Conservation (phyloP, 2,113 vertebrate species). For the Arvicanthis niloticus region DNA sequence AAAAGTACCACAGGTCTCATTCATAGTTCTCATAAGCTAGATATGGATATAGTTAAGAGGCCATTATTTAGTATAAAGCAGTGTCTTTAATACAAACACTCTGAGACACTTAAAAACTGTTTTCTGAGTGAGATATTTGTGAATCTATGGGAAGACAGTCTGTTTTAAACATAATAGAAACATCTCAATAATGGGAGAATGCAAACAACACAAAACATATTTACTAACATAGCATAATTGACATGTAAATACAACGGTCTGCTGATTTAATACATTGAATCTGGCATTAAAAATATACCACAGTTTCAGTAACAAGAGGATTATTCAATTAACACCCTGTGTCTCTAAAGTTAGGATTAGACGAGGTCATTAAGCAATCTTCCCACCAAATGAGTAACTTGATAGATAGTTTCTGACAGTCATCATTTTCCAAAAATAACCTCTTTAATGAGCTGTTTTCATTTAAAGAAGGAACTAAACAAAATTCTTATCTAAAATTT, state of each 20-base stretch:
- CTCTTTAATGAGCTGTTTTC: background rate
- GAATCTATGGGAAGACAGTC: background rate
- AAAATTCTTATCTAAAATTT: background rate
- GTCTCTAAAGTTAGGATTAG: background rate
- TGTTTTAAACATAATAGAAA: background rate
- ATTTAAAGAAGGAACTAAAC: background rate
- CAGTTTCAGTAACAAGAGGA: background rate
- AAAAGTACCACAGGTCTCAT: background rate
- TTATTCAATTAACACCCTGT: background rate
- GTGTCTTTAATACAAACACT: background rate
- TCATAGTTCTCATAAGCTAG: background rate
- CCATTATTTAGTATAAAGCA: background rate
- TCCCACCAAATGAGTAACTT: background rate
- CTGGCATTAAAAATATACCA: background rate
- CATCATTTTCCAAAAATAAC: background rate
- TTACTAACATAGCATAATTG: background rate
- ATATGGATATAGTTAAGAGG: fast-evolving
- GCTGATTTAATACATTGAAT: background rate
- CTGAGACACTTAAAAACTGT: background rate
- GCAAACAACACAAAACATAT: background rate
- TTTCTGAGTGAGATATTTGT: background rate
- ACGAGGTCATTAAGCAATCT: background rate
- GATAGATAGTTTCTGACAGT: background rate
- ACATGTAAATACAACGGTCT: background rate
- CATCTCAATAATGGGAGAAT: background rate